Evolutionary conservation across 2,797 vertebrate genomes (phyloP), one percentile per base, ranked within the genome.

Genomic region (Syndactyla subalaris): DNA sequence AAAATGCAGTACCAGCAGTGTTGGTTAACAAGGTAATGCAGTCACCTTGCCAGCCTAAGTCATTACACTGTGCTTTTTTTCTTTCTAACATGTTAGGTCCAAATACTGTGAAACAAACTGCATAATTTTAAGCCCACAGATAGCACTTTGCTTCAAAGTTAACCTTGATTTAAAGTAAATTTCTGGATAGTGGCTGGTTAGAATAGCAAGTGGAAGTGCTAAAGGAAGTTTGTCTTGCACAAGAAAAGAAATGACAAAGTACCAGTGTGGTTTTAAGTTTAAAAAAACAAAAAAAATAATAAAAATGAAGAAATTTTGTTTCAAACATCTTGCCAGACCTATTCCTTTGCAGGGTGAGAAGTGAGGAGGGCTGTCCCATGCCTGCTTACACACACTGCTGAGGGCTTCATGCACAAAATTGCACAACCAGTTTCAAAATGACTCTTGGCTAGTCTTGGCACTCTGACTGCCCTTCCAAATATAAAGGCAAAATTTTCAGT

Each of bases 1-100:
- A 80, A 91, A 92, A 81, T 45, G 58, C 89, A 71, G 73, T 34
- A 86, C 41, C 85, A 86, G 85, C 76, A 67, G 57, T 7, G 2
- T 29, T 88, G 79, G 82, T 94, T 91, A 85, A 83, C 66, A 61
- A 70, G 46, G 46, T 75, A 78, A 89, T 89, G 51, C 54, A 71
- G 76, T 86, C 88, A 88, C 55, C 39, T 62, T 59, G 34, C 54
- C 72, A 83, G 46, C 14, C 72, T 57, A 61, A 68, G 57, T 30
- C n/a, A 51, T 61, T 80, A 38, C 5, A 7, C 14, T 61, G n/a
- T 61, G 32, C 18, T 14, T 86, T n/a, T 48, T 67, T 46, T 23
- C 52, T 12, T 51, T 49, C 74, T 70, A 49, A 14, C 12, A 5
- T 18, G 8, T 66, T 49, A n/a, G 19, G 15, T 68, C n/a, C 55